phyloP scores from a whole-genome alignment of 64 coral and sea anemone genomes.

The Porites australiensis region DNA sequence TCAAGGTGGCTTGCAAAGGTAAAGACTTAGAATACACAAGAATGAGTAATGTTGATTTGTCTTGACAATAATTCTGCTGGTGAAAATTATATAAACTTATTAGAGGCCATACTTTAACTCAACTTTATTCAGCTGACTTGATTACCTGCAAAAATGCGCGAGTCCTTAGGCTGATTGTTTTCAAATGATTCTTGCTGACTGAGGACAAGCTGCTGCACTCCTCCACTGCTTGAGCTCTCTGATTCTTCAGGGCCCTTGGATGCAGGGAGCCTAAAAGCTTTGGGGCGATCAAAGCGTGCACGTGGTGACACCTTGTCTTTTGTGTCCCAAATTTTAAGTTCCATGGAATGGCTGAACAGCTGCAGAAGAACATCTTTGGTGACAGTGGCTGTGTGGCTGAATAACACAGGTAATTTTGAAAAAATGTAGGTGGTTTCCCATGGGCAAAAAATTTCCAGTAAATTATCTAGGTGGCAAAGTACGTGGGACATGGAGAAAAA shows the following conservation, averaged over 20 bases:
- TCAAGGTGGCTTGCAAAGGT: too few species aligned
- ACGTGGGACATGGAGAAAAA: too few species aligned
- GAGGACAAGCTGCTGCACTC: background rate
- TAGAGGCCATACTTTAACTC: too few species aligned
- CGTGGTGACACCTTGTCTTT: constrained; percentile 96
- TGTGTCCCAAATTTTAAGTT: constrained; percentile 92
- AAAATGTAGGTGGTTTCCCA: background rate
- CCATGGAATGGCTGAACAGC: constrained; percentile 81
- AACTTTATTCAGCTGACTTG: too few species aligned
- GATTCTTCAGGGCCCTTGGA: background rate
- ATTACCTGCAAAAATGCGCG: background rate
- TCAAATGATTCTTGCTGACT: constrained; percentile 31
- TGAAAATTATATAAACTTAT: too few species aligned
- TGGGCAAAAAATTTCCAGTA: too few species aligned
- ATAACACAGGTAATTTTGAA: too few species aligned
- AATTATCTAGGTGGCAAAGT: too few species aligned
- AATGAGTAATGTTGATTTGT: too few species aligned
- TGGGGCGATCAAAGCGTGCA: constrained; percentile 96
- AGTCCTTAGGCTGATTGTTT: constrained; percentile 28
- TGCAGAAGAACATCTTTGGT: constrained; percentile 83
- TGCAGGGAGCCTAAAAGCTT: constrained; percentile 82
- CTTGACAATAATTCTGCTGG: too few species aligned
- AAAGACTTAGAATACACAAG: too few species aligned
- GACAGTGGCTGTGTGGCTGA: constrained; percentile 76
- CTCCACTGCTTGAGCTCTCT: constrained; percentile 1